Percentiles rank a stretch among this genome's conserved stretches.
Conservation (phyloP, 92 coral and sea anemone species). For the Pocillopora grandis region DNA sequence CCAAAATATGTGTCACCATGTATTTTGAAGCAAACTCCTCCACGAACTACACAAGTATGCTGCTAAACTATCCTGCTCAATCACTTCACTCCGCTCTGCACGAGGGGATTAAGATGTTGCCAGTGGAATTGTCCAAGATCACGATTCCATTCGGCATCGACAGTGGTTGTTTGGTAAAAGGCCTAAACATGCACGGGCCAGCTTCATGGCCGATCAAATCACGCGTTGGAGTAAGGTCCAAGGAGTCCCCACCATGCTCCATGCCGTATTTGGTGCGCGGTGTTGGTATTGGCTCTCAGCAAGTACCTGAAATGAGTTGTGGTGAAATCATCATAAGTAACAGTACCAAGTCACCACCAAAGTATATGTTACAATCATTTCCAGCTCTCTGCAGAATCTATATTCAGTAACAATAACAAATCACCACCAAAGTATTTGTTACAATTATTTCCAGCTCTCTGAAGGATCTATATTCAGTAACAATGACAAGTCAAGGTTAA, state of each 20-base stretch:
- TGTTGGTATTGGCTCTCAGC: slow-evolving; percentile 1
- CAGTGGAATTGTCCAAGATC: background rate
- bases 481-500: too few relatives aligned
- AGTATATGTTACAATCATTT: background rate
- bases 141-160: background rate
- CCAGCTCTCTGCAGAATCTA: slow-evolving; percentile 5
- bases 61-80: background rate
- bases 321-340: background rate
- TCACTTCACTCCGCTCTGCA: slow-evolving; percentile 6
- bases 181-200: background rate
- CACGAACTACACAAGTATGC: background rate
- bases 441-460: background rate
- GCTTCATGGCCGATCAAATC: background rate
- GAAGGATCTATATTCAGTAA: background rate
- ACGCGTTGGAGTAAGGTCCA: background rate
- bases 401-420: background rate
- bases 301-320: background rate
- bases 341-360: too few relatives aligned
- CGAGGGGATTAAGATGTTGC: background rate
- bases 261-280: slow-evolving; percentile 4
- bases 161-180: background rate
- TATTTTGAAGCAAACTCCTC: background rate
- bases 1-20: background rate
- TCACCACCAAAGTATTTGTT: too few relatives aligned
- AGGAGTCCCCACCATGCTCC: background rate